Evolutionary conservation across 1,140 invertebrate species (phyloP).

Genomic region (Meloidogyne exigua): DNA sequence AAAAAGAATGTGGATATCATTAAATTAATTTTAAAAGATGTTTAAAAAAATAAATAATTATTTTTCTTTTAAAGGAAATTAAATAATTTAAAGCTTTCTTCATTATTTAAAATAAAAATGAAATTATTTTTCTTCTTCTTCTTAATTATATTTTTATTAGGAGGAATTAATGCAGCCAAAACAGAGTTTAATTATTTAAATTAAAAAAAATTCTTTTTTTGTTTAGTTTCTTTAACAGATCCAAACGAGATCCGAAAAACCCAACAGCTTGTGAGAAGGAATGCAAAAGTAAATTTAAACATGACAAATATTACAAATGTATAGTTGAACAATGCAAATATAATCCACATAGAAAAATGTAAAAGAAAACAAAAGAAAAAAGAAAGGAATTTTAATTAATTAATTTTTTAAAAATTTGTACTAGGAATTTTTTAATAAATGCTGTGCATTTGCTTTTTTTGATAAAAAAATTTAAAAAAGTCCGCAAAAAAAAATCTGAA

Average conservation of each 20-base stretch:
- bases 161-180: neutral
- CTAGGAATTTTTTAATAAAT: too few relatives aligned
- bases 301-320: neutral
- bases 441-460: too few relatives aligned
- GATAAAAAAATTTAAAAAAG: neutral
- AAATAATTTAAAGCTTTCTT: too few relatives aligned
- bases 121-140: neutral
- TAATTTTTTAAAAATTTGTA: too few relatives aligned
- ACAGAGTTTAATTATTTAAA: neutral
- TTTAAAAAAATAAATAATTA: too few relatives aligned
- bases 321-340: neutral
- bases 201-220: neutral
- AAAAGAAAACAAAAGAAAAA: neutral
- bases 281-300: neutral
- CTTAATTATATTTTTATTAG: neutral
- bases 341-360: neutral
- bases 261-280: neutral
- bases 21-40: neutral
- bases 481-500: too few relatives aligned
- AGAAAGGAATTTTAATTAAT: neutral
- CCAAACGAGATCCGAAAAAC: neutral
- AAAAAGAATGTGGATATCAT: slow-evolving; percentile 13
- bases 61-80: neutral
- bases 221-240: neutral
- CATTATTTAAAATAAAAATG: neutral